phyloP scores from a whole-genome alignment of 2,113 vertebrate species.

The Rhabdornis inornatus region DNA sequence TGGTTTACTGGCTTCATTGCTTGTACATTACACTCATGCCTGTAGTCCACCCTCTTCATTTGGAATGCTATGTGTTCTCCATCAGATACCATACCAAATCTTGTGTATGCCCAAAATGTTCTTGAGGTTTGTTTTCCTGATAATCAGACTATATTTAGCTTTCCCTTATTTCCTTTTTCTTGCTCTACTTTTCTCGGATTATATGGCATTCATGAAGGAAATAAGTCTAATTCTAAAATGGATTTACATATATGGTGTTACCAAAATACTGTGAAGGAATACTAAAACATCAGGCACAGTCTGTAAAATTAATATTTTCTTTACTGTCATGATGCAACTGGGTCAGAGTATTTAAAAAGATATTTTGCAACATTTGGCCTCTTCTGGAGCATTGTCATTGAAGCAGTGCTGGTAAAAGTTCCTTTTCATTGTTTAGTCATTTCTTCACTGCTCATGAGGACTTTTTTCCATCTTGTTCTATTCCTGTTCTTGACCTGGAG shows the following conservation, averaged over 20 bases:
- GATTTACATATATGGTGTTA: not conserved
- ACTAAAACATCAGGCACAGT: not conserved
- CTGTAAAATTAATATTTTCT: not conserved
- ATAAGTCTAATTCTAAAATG: not conserved
- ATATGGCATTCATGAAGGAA: not conserved
- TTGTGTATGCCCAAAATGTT: not conserved
- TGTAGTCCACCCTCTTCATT: not conserved
- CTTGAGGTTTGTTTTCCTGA: not conserved
- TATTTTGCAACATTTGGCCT: not conserved
- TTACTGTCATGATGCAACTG: not conserved
- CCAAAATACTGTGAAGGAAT: not conserved
- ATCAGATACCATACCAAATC: not conserved
- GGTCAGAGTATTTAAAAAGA: not conserved
- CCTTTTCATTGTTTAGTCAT: not conserved
- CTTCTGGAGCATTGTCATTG: not conserved
- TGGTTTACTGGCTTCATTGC: not conserved
- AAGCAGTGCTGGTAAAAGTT: not conserved
- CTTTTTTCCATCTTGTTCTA: not conserved
- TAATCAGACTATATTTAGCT: not conserved
- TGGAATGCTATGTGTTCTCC: not conserved
- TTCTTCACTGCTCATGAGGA: not conserved
- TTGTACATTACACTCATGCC: fast-evolving
- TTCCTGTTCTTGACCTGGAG: not conserved
- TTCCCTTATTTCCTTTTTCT: not conserved
- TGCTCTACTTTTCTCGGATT: not conserved